A percentile compares a stretch with the other conserved stretches of the same genome.
phyloP scores from a whole-genome alignment of 2,113 vertebrate species.

The Ictidomys tridecemlineatus region DNA sequence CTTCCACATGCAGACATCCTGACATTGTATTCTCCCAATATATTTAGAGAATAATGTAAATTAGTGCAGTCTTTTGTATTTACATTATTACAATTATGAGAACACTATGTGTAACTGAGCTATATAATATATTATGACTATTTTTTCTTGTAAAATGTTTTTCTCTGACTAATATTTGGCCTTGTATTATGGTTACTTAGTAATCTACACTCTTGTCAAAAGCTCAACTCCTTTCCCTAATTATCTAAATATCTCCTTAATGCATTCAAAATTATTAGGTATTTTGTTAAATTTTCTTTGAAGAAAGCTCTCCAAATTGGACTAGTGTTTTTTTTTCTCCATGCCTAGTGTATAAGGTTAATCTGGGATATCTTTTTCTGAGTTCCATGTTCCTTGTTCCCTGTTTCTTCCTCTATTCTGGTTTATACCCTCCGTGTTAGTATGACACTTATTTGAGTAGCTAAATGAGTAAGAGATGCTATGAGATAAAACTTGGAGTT shows the following conservation, averaged over 20 bases:
- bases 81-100: background rate
- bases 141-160: background rate
- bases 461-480: slow-evolving; percentile 34
- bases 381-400: background rate
- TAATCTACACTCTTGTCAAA: slow-evolving; percentile 9
- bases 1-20: background rate
- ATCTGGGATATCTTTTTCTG: background rate
- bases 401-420: background rate
- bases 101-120: background rate
- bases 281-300: background rate
- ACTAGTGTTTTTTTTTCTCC: background rate
- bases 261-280: background rate
- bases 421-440: background rate
- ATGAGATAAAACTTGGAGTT: background rate
- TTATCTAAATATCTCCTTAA: background rate
- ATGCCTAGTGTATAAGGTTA: background rate
- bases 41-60: background rate
- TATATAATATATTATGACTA: background rate
- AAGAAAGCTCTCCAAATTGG: background rate
- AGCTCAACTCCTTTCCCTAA: background rate
- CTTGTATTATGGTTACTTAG: slow-evolving; percentile 30
- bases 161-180: slow-evolving; percentile 9
- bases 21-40: background rate
- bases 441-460: background rate
- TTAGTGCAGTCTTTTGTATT: background rate